These are phyloP conservation scores for Drosophila pectinifera DNA, from an alignment of 1,140 invertebrate species.

Conservation along the genomic window DNA sequence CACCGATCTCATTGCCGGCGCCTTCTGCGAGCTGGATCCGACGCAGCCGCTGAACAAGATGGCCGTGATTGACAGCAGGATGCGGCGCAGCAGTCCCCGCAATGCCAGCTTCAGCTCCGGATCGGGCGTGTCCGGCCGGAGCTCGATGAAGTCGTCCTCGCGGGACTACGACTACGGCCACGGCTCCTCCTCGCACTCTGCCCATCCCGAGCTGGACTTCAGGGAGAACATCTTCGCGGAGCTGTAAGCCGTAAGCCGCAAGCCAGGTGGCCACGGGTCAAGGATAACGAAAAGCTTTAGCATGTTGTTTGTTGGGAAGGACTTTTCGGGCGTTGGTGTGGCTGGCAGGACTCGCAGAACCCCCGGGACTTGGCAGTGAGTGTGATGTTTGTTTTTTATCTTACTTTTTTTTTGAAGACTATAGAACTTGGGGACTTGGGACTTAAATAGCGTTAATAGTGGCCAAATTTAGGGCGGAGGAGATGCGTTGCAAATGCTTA, in stretches of 20 bases:
- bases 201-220: conserved; percentile 81
- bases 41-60: conserved; percentile 82
- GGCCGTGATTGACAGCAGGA: conserved; percentile 79
- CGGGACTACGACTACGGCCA: conserved; percentile 76
- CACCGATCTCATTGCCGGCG: conserved; percentile 79
- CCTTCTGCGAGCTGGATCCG: conserved; percentile 80
- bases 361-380: background rate
- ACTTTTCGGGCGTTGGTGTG: conserved; percentile 4
- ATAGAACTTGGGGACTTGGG: background rate
- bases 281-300: conserved; percentile 52
- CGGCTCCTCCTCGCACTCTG: conserved; percentile 73
- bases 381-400: conserved; percentile 12
- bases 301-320: conserved; percentile 20
- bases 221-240: conserved; percentile 84
- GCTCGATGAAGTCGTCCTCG: conserved; percentile 79
- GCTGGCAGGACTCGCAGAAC: conserved; percentile 9
- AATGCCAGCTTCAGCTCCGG: conserved; percentile 75
- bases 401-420: background rate
- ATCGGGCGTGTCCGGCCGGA: conserved; percentile 75
- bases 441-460: background rate
- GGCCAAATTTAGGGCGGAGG: background rate
- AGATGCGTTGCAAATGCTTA: no score
- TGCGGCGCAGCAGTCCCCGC: conserved; percentile 75
- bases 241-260: conserved; percentile 72
- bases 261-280: no score